Percentiles rank a stretch among this genome's conserved stretches.
Evolutionary conservation across 2,113 vertebrate species (phyloP).

Genomic region (Nothoprocta perdicaria): DNA sequence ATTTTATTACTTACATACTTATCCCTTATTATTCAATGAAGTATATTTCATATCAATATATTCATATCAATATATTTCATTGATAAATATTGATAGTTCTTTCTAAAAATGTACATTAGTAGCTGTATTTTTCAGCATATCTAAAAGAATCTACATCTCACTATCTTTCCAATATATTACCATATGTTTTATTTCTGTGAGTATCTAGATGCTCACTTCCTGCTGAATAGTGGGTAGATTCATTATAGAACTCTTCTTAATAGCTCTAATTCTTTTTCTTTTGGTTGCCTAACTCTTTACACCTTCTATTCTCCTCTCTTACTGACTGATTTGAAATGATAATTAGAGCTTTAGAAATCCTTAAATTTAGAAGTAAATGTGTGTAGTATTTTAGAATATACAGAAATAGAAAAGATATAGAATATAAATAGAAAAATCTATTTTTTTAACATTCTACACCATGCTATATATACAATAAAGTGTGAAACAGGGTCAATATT

Average conservation of each 20-base stretch:
- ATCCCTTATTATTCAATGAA: neutral
- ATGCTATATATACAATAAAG: neutral
- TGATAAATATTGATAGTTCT: conserved; percentile 60
- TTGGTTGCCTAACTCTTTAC: neutral
- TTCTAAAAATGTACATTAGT: conserved; percentile 14
- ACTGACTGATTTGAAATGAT: neutral
- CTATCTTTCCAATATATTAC: neutral
- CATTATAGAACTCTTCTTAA: conserved; percentile 1
- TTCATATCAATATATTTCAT: conserved; percentile 2
- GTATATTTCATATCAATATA: neutral
- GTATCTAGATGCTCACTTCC: conserved; percentile 38
- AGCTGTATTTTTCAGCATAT: conserved; percentile 58
- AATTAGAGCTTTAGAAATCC: neutral
- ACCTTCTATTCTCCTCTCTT: neutral
- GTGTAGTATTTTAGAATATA: neutral
- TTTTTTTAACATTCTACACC: neutral
- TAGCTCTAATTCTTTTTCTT: neutral
- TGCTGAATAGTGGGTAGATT: conserved; percentile 17
- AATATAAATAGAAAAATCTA: neutral
- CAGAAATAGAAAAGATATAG: too few relatives aligned
- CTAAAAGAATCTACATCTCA: conserved; percentile 35
- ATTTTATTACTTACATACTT: neutral
- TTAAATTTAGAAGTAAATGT: neutral
- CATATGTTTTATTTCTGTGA: conserved; percentile 53
- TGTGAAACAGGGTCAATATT: neutral